These are phyloP conservation scores for Dissostichus mawsoni DNA, from an alignment of 2,113 vertebrate species.

Conservation along the genomic window DNA sequence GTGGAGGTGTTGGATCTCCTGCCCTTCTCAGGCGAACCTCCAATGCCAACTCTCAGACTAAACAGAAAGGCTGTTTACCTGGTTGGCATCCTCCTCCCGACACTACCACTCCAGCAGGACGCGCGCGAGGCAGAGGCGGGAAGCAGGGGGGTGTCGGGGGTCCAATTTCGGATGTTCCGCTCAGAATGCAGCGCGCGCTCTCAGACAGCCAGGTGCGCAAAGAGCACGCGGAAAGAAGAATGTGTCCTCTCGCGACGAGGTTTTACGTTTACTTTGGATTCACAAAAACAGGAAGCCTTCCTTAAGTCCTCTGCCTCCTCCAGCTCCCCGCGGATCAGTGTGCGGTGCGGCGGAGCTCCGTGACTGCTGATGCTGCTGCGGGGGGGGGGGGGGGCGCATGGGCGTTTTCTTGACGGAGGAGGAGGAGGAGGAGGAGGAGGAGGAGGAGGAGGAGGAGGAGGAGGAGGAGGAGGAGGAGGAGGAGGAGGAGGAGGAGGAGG, in stretches of 20 bases:
- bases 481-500: conserved; percentile 23
- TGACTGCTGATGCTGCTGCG: conserved; percentile 6
- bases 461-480: neutral
- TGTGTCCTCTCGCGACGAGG: conserved; percentile 3
- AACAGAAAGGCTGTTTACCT: conserved; percentile 56
- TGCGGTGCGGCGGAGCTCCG: conserved; percentile 9
- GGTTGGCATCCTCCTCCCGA: conserved; percentile 70
- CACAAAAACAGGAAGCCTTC: neutral
- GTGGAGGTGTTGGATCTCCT: too few species aligned
- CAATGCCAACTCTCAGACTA: too few species aligned
- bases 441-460: conserved; percentile 18
- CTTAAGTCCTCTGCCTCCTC: conserved; percentile 27
- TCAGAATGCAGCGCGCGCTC: neutral
- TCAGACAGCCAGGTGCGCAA: conserved; percentile 5
- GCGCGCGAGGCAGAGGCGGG: conserved; percentile 44
- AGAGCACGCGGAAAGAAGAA: neutral
- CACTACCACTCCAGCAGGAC: conserved; percentile 50
- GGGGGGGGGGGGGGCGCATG: conserved; percentile 42
- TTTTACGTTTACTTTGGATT: neutral
- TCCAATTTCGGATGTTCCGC: conserved; percentile 10
- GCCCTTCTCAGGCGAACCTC: too few species aligned
- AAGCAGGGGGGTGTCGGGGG: conserved; percentile 6
- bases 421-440: conserved; percentile 5
- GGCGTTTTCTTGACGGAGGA: conserved; percentile 65
- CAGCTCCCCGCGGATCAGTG: conserved; percentile 19